Evolutionary conservation across 2,888 invertebrate genomes (phyloP).

Genomic region (Plagiodera versicolora): DNA sequence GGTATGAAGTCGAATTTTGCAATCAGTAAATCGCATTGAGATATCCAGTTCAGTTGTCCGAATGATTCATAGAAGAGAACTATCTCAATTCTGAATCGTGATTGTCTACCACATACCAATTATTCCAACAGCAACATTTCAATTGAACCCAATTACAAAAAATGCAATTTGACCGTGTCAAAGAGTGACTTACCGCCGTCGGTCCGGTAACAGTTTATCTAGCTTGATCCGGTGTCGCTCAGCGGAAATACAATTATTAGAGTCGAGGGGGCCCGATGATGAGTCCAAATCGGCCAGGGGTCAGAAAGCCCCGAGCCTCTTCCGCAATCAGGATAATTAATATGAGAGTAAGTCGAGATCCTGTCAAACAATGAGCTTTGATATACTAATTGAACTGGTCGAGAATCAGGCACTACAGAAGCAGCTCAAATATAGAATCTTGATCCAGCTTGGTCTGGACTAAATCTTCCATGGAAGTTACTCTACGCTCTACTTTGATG

Average conservation of each 20-base stretch:
- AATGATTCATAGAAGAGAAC: too few species aligned
- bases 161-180: not conserved
- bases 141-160: not conserved
- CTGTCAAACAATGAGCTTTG: not conserved
- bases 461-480: too few species aligned
- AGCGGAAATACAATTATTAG: slow-evolving; percentile 48
- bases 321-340: slow-evolving; percentile 35
- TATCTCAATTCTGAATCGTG: too few species aligned
- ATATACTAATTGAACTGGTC: slow-evolving; percentile 8
- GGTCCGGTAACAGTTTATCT: slow-evolving; percentile 42
- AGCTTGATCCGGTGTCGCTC: slow-evolving; percentile 45
- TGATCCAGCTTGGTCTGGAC: too few species aligned
- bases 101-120: not conserved
- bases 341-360: not conserved
- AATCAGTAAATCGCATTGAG: too few species aligned
- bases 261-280: slow-evolving; percentile 16
- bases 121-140: not conserved
- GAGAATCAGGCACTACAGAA: too few species aligned
- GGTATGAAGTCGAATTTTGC: too few species aligned
- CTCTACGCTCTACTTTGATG: too few species aligned
- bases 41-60: too few species aligned
- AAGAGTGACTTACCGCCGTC: slow-evolving; percentile 1
- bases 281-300: slow-evolving; percentile 45
- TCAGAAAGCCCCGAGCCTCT: slow-evolving; percentile 42
- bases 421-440: too few species aligned